A percentile compares a stretch with the other conserved stretches of the same genome.
phyloP scores from a whole-genome alignment of 2,113 vertebrate genomes.

The Oreochromis tanganicae region DNA sequence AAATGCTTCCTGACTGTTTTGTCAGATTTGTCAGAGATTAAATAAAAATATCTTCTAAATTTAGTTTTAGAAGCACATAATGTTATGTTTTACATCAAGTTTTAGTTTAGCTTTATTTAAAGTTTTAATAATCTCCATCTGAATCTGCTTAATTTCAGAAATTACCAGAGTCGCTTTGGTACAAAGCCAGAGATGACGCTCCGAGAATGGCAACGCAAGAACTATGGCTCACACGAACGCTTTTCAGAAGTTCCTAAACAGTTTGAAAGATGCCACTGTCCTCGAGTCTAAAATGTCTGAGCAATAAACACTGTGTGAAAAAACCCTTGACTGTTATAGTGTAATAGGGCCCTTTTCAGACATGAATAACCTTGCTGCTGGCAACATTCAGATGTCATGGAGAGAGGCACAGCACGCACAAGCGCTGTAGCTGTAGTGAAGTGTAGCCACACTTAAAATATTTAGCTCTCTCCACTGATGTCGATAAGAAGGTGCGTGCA shows the following conservation, averaged over 20 bases:
- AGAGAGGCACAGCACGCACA: background rate
- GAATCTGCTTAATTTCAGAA: conserved; percentile 40
- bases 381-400: background rate
- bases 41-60: background rate
- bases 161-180: conserved; percentile 27
- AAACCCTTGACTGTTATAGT: background rate
- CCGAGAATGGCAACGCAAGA: conserved; percentile 38
- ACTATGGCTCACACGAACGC: background rate
- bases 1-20: background rate
- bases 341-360: background rate
- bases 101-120: background rate
- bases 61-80: background rate
- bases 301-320: background rate
- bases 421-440: background rate
- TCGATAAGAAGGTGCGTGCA: background rate
- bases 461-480: background rate
- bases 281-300: background rate
- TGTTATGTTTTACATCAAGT: background rate
- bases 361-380: background rate
- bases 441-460: background rate
- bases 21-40: background rate
- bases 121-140: background rate
- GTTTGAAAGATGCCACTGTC: conserved; percentile 1
- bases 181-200: background rate
- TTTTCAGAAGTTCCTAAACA: conserved; percentile 34